A percentile compares a stretch with the other conserved stretches of the same genome.
phyloP scores from a whole-genome alignment of 2,797 vertebrate species.

The Rhincodon typus region DNA sequence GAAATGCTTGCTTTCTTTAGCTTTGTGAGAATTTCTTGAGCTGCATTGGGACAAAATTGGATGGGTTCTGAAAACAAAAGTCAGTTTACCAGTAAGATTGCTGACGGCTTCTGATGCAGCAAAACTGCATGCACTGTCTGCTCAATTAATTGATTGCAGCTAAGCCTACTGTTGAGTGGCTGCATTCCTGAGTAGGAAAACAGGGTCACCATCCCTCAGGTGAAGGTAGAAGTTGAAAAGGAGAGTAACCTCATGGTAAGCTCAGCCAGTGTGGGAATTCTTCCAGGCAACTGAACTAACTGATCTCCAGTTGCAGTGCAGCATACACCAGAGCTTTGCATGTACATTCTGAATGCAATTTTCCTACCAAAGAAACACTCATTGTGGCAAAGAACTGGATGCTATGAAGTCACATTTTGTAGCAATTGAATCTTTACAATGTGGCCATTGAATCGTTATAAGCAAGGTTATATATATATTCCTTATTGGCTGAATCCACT shows the following conservation, averaged over 20 bases:
- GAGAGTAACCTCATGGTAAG: too few species aligned
- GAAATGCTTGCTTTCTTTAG: not conserved
- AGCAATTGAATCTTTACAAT: not conserved
- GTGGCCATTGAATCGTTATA: not conserved
- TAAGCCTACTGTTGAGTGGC: not conserved
- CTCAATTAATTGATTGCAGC: not conserved
- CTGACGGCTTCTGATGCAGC: not conserved
- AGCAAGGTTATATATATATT: not conserved
- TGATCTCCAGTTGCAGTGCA: too few species aligned
- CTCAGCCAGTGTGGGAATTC: too few species aligned
- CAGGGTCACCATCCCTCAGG: too few species aligned
- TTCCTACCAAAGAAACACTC: too few species aligned
- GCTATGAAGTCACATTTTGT: too few species aligned
- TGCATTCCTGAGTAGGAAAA: too few species aligned
- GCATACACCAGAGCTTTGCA: too few species aligned
- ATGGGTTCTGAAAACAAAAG: not conserved
- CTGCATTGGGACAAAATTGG: not conserved
- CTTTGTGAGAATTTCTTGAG: not conserved
- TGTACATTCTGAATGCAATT: too few species aligned
- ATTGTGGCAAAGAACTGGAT: too few species aligned
- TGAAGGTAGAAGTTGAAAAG: too few species aligned
- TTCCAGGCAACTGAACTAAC: too few species aligned
- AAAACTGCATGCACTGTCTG: not conserved
- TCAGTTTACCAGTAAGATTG: not conserved
- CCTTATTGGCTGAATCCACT: not conserved